phyloP scores from a whole-genome alignment of 2,888 invertebrate genomes.

The Luffia ferchaultella region DNA sequence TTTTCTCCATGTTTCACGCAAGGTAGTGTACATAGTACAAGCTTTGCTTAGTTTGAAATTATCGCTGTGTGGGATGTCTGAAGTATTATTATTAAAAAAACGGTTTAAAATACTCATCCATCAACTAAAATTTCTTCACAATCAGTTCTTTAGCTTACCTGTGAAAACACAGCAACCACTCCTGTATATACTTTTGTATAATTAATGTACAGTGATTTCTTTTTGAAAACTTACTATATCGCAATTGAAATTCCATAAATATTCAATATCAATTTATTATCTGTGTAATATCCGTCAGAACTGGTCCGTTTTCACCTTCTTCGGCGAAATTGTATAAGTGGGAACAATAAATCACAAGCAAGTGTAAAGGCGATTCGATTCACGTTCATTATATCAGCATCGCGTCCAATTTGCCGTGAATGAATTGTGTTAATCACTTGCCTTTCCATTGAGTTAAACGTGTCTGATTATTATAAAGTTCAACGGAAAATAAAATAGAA shows the following conservation, averaged over 20 bases:
- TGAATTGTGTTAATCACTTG: constrained; percentile 64
- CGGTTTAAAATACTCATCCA: no score
- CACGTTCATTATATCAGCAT: constrained; percentile 60
- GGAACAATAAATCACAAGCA: constrained; percentile 64
- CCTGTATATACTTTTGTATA: no score
- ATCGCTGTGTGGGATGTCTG: no score
- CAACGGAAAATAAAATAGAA: background rate
- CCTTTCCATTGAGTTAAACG: constrained; percentile 53
- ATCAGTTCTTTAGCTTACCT: no score
- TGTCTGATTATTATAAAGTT: constrained; percentile 18
- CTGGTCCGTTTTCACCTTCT: constrained; percentile 65
- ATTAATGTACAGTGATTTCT: no score
- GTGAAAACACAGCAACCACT: no score
- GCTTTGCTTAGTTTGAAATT: no score
- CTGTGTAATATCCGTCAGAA: constrained; percentile 51
- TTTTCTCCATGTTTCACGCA: no score
- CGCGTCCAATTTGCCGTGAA: constrained; percentile 58
- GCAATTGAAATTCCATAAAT: constrained; percentile 61
- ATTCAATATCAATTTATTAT: constrained; percentile 60
- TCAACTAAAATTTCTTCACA: no score
- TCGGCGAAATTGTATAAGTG: constrained; percentile 59
- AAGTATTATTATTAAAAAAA: no score
- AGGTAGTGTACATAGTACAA: no score
- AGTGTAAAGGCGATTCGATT: constrained; percentile 63
- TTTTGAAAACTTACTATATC: constrained; percentile 40